Evolutionary conservation across 2,113 vertebrate species (phyloP).

Genomic region (Agelaius phoeniceus): DNA sequence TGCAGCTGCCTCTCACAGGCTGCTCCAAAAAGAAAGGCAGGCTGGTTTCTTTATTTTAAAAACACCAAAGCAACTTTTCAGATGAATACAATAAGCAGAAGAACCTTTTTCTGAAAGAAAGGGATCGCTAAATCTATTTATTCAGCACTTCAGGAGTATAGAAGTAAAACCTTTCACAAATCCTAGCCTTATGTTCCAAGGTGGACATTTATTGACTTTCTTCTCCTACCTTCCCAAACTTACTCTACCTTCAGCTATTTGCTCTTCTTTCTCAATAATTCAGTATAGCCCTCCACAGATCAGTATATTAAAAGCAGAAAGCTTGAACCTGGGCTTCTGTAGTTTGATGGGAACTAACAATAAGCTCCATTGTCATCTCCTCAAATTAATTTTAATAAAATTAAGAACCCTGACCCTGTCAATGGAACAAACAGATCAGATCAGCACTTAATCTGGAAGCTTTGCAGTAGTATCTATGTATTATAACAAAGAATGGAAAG

Average conservation of each 20-base stretch:
- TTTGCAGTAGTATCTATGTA: neutral
- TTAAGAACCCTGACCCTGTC: neutral
- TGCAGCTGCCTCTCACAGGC: neutral
- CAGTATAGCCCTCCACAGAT: neutral
- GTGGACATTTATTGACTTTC: neutral
- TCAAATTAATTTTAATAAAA: neutral
- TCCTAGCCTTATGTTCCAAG: neutral
- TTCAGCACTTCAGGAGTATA: neutral
- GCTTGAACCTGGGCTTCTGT: neutral
- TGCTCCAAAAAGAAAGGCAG: neutral
- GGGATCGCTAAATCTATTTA: neutral
- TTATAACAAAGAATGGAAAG: neutral
- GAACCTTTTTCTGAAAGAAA: neutral
- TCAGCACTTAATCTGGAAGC: neutral
- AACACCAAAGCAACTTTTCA: neutral
- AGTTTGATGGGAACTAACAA: neutral
- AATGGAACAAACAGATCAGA: neutral
- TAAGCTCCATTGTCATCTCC: neutral
- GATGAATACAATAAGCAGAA: neutral
- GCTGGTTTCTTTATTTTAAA: neutral
- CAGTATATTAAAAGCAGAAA: neutral
- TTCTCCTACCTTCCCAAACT: neutral
- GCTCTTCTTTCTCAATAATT: neutral
- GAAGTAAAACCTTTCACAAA: neutral
- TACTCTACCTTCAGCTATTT: neutral